Evolutionary conservation across 1,140 invertebrate species (phyloP).

Genomic region (Mactra quadrangularis): DNA sequence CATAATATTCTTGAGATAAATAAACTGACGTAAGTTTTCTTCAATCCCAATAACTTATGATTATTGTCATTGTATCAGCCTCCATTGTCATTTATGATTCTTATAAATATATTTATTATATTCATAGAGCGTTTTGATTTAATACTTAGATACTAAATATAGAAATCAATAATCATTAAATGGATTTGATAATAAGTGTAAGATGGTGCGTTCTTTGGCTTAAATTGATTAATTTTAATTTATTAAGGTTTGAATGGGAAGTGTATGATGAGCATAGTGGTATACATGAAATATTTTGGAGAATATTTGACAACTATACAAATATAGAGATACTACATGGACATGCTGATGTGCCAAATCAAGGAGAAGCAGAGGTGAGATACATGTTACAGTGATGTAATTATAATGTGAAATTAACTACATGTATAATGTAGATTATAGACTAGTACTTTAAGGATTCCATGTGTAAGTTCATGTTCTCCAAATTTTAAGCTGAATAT

Average conservation of each 20-base stretch:
- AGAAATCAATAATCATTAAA: not conserved
- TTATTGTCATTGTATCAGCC: too few relatives aligned
- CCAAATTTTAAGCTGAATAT: too few relatives aligned
- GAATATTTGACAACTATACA: slow-evolving; percentile 59
- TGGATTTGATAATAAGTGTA: not conserved
- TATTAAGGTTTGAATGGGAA: slow-evolving; percentile 63
- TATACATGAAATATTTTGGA: slow-evolving; percentile 57
- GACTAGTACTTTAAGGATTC: too few relatives aligned
- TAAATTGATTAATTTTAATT: not conserved
- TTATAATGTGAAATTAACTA: too few relatives aligned
- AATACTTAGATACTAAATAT: too few relatives aligned
- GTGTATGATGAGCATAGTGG: slow-evolving; percentile 65
- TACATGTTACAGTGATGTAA: too few relatives aligned
- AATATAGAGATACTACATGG: slow-evolving; percentile 57
- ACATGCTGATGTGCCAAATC: slow-evolving; percentile 5
- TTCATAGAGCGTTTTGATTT: too few relatives aligned
- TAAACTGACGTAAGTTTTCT: slow-evolving; percentile 8
- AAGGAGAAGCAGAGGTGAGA: slow-evolving; percentile 53
- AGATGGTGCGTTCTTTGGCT: not conserved
- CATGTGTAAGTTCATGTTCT: too few relatives aligned
- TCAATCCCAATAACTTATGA: not conserved
- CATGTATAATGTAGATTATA: too few relatives aligned
- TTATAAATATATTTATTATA: too few relatives aligned
- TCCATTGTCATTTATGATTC: too few relatives aligned
- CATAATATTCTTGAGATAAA: slow-evolving; percentile 9